Conservation (phyloP, 35 echinoderm and acorn worm genomes). For the Lytechinus pictus region DNA sequence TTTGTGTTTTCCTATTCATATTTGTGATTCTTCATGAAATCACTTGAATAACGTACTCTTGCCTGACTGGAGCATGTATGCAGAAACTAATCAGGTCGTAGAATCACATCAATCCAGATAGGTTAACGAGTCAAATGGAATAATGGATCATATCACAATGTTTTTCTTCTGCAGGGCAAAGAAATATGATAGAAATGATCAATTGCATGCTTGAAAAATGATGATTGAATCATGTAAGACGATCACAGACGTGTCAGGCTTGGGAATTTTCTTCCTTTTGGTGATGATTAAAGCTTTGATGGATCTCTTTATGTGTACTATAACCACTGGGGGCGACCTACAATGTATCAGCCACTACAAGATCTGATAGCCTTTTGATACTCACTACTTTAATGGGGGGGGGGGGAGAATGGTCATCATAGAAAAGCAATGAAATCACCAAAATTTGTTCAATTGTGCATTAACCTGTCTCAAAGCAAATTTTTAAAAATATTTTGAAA, state of each 20-base stretch:
- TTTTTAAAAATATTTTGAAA: too few species aligned
- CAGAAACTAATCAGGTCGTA: background rate
- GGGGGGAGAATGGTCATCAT: too few species aligned
- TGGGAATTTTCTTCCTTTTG: background rate
- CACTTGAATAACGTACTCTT: background rate
- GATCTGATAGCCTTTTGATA: too few species aligned
- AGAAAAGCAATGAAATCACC: too few species aligned
- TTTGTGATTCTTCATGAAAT: too few species aligned
- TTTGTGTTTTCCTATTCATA: too few species aligned
- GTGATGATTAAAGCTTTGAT: background rate
- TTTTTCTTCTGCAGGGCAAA: background rate
- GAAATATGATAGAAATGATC: constrained; percentile 1
- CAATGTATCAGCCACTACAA: too few species aligned
- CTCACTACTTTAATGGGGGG: too few species aligned
- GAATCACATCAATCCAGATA: background rate
- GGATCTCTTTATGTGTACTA: background rate
- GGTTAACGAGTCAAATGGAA: constrained; percentile 6
- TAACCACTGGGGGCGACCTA: background rate
- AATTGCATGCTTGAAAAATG: background rate
- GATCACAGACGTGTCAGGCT: background rate
- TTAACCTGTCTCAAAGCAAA: too few species aligned
- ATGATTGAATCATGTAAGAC: background rate
- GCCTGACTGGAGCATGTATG: background rate
- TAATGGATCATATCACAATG: background rate
- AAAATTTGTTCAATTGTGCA: too few species aligned